Evolutionary conservation across 1,140 invertebrate genomes (phyloP).

Genomic region (Tetranychus urticae): DNA sequence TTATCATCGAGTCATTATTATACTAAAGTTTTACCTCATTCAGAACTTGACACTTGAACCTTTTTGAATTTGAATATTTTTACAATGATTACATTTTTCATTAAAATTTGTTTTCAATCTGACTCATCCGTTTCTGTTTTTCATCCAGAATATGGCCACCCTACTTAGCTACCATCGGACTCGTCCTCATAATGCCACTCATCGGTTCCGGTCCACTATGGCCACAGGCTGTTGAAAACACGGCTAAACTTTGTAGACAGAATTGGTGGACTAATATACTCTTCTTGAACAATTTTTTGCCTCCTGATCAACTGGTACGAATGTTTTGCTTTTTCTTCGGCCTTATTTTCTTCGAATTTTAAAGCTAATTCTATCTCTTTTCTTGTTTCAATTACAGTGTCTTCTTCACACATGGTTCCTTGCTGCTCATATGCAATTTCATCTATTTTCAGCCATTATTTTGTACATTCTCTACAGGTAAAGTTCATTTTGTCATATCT

Average conservation of each 20-base stretch:
- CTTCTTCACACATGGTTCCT: slow-evolving; percentile 11
- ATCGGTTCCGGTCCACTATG: slow-evolving; percentile 10
- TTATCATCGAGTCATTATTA: no score
- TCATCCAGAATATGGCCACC: slow-evolving; percentile 8
- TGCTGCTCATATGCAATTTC: slow-evolving; percentile 8
- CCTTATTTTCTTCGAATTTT: background rate
- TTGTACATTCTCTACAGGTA: slow-evolving; percentile 6
- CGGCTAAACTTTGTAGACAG: slow-evolving; percentile 5
- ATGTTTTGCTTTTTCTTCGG: background rate
- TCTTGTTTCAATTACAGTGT: slow-evolving; percentile 1
- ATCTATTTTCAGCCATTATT: slow-evolving; percentile 1
- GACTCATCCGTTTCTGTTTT: no score
- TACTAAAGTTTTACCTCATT: no score
- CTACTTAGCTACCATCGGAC: slow-evolving; percentile 3
- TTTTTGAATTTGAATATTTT: no score
- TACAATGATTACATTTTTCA: no score
- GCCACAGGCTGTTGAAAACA: slow-evolving; percentile 7
- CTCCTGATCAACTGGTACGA: slow-evolving; percentile 25
- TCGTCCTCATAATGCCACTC: slow-evolving; percentile 6
- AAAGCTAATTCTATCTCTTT: background rate
- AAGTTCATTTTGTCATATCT: background rate
- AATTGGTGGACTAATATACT: slow-evolving; percentile 14
- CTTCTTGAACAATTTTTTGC: slow-evolving; percentile 42
- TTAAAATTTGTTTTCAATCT: no score
- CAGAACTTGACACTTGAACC: no score